Percentiles rank a stretch among this genome's conserved stretches.
These are phyloP conservation scores for Lethenteron reissneri DNA, from an alignment of 2,113 vertebrate genomes.

Conservation along the genomic window DNA sequence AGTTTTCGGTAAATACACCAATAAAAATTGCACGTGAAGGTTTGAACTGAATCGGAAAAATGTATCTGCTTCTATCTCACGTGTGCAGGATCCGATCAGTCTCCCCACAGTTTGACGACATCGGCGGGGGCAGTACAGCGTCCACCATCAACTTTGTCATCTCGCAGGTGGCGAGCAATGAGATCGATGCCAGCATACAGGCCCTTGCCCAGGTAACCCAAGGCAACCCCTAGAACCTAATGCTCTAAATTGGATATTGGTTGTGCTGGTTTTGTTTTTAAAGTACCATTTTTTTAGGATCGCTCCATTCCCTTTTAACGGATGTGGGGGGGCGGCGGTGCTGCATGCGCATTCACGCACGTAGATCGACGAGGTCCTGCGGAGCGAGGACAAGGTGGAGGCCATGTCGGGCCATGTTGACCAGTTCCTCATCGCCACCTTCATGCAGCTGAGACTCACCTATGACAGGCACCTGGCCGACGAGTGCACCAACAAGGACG, in stretches of 20 bases:
- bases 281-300: too few relatives aligned
- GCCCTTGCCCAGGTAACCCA: slow-evolving; percentile 66
- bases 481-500: slow-evolving; percentile 66
- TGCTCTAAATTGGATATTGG: too few relatives aligned
- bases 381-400: slow-evolving; percentile 82
- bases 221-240: too few relatives aligned
- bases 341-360: neutral
- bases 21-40: too few relatives aligned
- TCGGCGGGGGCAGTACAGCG: slow-evolving; percentile 67
- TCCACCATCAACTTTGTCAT: slow-evolving; percentile 97
- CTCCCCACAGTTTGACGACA: slow-evolving; percentile 77
- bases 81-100: slow-evolving; percentile 46
- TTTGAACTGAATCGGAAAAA: neutral
- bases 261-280: too few relatives aligned
- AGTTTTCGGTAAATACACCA: too few relatives aligned
- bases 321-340: too few relatives aligned
- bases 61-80: slow-evolving; percentile 13
- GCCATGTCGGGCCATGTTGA: slow-evolving; percentile 97
- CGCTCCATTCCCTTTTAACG: too few relatives aligned
- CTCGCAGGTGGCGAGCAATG: slow-evolving; percentile 86
- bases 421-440: slow-evolving; percentile 84
- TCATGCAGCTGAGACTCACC: slow-evolving; percentile 85
- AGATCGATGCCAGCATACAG: slow-evolving; percentile 84
- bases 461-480: slow-evolving; percentile 90
- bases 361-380: slow-evolving; percentile 83